phyloP scores from a whole-genome alignment of 1,140 invertebrate species.

The Drosophila teissieri region DNA sequence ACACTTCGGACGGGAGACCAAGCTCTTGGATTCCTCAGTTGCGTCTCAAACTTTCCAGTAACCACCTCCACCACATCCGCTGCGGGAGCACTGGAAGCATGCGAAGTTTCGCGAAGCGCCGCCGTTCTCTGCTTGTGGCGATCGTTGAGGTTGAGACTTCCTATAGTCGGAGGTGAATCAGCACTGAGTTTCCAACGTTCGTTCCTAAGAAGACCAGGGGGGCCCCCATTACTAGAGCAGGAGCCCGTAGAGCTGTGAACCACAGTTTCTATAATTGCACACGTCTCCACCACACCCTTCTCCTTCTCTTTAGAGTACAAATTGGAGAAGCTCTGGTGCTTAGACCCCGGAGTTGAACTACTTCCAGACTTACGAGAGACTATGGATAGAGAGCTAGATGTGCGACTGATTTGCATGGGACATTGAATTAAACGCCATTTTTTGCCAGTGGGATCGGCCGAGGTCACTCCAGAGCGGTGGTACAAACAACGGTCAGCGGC shows the following conservation, averaged over 20 bases:
- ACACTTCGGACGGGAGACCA: constrained; percentile 93
- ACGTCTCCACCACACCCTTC: constrained; percentile 77
- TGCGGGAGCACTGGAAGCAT: constrained; percentile 77
- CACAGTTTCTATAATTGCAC: constrained; percentile 86
- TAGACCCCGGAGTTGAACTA: constrained; percentile 84
- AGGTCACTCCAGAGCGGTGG: constrained; percentile 91
- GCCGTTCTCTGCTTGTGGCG: constrained; percentile 74
- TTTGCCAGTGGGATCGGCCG: constrained; percentile 93
- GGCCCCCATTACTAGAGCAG: constrained; percentile 66
- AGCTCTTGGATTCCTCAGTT: constrained; percentile 89
- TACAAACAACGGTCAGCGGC: constrained; percentile 89
- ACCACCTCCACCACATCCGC: constrained; percentile 76
- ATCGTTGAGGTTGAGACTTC: constrained; percentile 78
- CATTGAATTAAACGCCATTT: constrained; percentile 92
- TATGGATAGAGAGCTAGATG: constrained; percentile 88
- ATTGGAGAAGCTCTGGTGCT: constrained; percentile 83
- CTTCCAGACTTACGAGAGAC: constrained; percentile 85
- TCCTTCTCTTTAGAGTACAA: constrained; percentile 81
- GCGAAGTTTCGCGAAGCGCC: constrained; percentile 56
- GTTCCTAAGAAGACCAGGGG: constrained; percentile 69
- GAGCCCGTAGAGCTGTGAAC: constrained; percentile 86
- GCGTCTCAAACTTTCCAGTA: constrained; percentile 85
- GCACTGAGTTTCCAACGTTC: constrained; percentile 72
- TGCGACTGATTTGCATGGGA: constrained; percentile 91
- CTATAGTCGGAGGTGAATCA: constrained; percentile 79